Conservation (phyloP, 2,888 invertebrate genomes). For the Thumatha senex region DNA sequence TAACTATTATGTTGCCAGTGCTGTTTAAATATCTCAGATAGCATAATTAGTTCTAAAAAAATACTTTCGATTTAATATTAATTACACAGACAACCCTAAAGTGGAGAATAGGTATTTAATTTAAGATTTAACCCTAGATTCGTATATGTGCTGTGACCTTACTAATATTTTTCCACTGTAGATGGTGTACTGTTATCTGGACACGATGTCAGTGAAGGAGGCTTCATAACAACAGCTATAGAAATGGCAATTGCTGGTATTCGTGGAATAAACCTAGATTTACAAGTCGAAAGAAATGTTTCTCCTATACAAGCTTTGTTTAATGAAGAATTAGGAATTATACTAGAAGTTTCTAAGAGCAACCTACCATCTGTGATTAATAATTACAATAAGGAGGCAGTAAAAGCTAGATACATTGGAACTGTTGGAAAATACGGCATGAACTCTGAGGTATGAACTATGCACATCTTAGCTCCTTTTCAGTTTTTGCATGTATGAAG, state of each 20-base stretch:
- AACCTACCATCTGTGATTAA: slow-evolving; percentile 83
- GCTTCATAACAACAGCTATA: slow-evolving; percentile 92
- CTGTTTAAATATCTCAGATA: no score
- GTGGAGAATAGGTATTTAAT: no score
- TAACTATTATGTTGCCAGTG: no score
- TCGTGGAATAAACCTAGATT: slow-evolving; percentile 88
- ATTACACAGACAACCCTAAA: no score
- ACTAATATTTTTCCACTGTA: slow-evolving; percentile 42
- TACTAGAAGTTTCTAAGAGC: slow-evolving; percentile 87
- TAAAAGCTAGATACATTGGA: slow-evolving; percentile 88
- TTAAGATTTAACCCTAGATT: no score
- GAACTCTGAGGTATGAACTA: slow-evolving; percentile 74
- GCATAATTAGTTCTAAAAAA: no score
- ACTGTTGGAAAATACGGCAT: slow-evolving; percentile 86
- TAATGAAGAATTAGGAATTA: slow-evolving; percentile 93
- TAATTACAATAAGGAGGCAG: slow-evolving; percentile 84
- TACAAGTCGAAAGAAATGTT: slow-evolving; percentile 71
- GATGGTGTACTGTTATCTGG: slow-evolving; percentile 90
- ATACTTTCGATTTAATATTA: no score
- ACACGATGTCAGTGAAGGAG: slow-evolving; percentile 99
- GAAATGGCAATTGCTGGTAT: slow-evolving; percentile 99
- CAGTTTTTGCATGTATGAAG: no score
- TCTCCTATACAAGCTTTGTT: slow-evolving; percentile 88
- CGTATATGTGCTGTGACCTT: no score
- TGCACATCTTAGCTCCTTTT: no score